phyloP scores from a whole-genome alignment of 2,113 vertebrate species.

The Megatriorchis doriae region DNA sequence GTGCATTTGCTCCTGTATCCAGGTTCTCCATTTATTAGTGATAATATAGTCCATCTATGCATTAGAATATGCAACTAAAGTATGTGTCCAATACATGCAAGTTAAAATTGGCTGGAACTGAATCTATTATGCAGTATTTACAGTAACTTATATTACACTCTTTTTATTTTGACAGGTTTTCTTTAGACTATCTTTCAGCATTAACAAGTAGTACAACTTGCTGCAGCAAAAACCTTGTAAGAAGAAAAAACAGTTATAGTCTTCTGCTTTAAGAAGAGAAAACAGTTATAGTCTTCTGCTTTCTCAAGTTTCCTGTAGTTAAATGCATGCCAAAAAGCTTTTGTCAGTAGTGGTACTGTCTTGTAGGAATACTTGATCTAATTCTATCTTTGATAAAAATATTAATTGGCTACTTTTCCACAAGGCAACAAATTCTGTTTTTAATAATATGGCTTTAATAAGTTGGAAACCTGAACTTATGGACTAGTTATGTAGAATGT shows the following conservation, averaged over 20 bases:
- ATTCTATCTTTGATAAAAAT: neutral
- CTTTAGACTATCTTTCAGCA: neutral
- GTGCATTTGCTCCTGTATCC: neutral
- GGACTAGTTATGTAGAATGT: neutral
- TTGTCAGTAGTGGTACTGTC: neutral
- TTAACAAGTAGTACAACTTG: neutral
- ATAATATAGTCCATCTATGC: neutral
- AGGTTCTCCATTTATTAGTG: neutral
- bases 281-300: neutral
- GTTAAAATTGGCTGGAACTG: neutral
- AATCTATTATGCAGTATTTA: neutral
- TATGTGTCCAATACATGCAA: neutral
- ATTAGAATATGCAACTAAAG: neutral
- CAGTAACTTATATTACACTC: neutral
- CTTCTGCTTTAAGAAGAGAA: neutral
- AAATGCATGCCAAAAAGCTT: neutral
- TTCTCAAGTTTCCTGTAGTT: neutral
- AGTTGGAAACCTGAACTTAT: neutral
- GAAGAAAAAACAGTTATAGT: neutral
- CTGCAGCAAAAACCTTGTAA: neutral
- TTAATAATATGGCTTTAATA: neutral
- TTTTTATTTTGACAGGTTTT: conserved; percentile 9
- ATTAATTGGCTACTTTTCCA: neutral
- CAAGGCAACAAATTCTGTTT: neutral
- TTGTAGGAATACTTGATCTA: neutral